Base-by-base conservation (phyloP, 2,888 invertebrate genomes). In the Mythimna impura region DNA sequence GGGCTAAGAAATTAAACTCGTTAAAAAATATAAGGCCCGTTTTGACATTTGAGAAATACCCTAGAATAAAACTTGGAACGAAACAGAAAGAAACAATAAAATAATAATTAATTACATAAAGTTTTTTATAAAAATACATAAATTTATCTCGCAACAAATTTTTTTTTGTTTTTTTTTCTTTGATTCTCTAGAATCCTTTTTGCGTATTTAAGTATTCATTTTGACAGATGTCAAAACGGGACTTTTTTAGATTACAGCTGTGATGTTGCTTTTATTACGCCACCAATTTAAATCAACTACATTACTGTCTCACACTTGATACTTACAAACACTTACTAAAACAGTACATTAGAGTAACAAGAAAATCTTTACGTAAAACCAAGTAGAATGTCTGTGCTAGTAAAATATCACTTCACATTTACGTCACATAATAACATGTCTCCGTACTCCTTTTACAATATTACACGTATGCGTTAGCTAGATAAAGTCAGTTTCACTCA, bases 401-500 rank as follows among this genome's bases (percentile, higher is more conserved):
- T 72, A 74, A 63, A 68, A 78, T 72, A 72, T 78, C 62, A 70
- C 34, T 58, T 82, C 25, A 62, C 43, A 68, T 79, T 66, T 30
- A 61, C 36, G 68, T 69, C 68, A 69, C 63, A 62, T 73, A 73
- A 65, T 73, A 76, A 73, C 22, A 54, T 62, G 57, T 64, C 47
- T 25, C 25, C n/a, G 22, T 50, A 54, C 22, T 68, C 20, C 61
- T 66, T 71, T 74, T 73, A 50, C 65, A 64, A 52, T 73, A 82
- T 84, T 74, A 78, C 65, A 71, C 22, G 36, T 47, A 55, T 75
- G 66, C 68, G 76, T 82, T 72, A 79, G 64, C 61, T 52, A 82
- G 52, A 72, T 68, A 72, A 70, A 73, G 66, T 14, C 20, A 25
- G 47, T 43, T 50, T 63, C 6, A 55, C 25, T 66, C 4, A 62